Evolutionary conservation across 2,888 invertebrate genomes (phyloP), one percentile per base, ranked within the genome.

Genomic region (Zhuqinia jingwanae): DNA sequence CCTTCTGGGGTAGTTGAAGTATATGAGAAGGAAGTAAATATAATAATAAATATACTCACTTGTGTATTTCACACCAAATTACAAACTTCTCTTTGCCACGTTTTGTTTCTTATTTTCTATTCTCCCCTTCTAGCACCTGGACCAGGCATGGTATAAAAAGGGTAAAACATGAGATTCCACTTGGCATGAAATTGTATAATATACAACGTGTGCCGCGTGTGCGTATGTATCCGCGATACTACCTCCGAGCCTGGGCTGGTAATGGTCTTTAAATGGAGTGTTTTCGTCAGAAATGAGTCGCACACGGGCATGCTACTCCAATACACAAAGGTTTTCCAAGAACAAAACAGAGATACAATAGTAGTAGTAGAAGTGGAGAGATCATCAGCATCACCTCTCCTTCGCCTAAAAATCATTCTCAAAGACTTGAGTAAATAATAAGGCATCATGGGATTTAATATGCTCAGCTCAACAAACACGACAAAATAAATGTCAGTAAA

Each of bases 341-440:
- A 30, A 30, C n/a, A 63, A 27, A 30, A 63, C 30, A 27, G 13
- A 30, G 30, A 63, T 30, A 8, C 36, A 30, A n/a, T n/a, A 15
- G 15, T 27, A 30, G 27, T n/a, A 27, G 63, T 63, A 0, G 63
- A n/a, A 13, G 60, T n/a, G 20, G 22, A 5, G n/a, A 58, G 58
- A 58, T 58, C 58, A 22, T 17, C 58, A 58, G 8, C n/a, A 63
- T 63, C 27, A 30, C n/a, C n/a, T n/a, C n/a, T n/a, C n/a, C n/a
- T n/a, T 63, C 30, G 15, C n/a, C n/a, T 63, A 15, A 30, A n/a
- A 6, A 63, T n/a, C 36, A 27, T 2, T 15, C 36, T 63, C 27
- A 63, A 63, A 27, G 63, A 30, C 63, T 27, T 63, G 63, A 63
- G 30, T n/a, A 63, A 63, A 63, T 63, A 63, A 30, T 27, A 63